Percentiles rank a stretch among this genome's conserved stretches.
Conservation (phyloP, 1,140 invertebrate genomes). For the Thaumatotibia leucotreta region DNA sequence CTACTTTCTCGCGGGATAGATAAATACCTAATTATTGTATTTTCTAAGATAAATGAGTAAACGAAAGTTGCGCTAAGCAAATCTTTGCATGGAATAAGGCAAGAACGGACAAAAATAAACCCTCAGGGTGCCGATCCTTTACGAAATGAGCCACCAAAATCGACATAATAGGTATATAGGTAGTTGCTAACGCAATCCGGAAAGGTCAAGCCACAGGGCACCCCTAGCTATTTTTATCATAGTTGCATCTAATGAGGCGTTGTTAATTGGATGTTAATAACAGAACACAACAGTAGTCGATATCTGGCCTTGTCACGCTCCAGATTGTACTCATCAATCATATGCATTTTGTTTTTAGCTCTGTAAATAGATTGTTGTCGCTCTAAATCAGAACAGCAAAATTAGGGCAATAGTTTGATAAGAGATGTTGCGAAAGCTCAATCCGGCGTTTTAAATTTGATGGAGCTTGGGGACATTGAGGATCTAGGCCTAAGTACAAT, state of each 20-base stretch:
- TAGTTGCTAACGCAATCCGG: neutral
- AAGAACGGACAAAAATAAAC: too few relatives aligned
- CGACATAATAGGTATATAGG: neutral
- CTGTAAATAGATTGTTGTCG: constrained; percentile 42
- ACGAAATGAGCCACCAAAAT: neutral
- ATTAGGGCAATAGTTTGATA: constrained; percentile 45
- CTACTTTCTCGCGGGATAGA: neutral
- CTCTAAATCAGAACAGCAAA: constrained; percentile 38
- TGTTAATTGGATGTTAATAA: constrained; percentile 51
- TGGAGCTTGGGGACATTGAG: too few relatives aligned
- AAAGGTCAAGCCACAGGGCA: constrained; percentile 35
- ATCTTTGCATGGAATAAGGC: too few relatives aligned
- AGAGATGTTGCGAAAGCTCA: constrained; percentile 29
- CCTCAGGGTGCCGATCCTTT: too few relatives aligned
- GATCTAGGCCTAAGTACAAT: too few relatives aligned
- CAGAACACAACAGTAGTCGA: constrained; percentile 47
- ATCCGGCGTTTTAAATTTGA: constrained; percentile 5
- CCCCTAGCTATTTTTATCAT: constrained; percentile 50
- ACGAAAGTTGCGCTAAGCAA: too few relatives aligned
- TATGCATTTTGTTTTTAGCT: constrained; percentile 37
- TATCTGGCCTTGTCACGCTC: constrained; percentile 56
- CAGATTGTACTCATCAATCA: constrained; percentile 55
- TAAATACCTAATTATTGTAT: neutral
- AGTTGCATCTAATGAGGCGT: constrained; percentile 55
- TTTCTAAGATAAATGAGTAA: neutral